phyloP scores from a whole-genome alignment of 1,140 invertebrate species.

The Lordiphosa mommai region DNA sequence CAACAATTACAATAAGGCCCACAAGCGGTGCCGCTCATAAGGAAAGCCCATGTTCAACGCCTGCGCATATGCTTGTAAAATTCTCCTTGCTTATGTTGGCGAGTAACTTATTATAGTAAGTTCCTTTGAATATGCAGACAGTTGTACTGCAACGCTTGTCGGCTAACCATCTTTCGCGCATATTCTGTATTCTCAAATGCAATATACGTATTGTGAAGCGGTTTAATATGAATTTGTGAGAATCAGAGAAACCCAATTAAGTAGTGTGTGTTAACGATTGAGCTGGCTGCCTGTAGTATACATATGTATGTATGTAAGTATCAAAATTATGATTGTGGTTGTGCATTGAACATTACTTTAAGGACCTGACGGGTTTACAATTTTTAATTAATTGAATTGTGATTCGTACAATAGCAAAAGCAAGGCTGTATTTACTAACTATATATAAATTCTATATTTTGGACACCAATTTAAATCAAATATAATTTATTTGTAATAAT shows the following conservation, averaged over 20 bases:
- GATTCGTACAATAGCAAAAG: too few species aligned
- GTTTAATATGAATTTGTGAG: conserved; percentile 27
- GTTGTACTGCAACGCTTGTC: conserved; percentile 24
- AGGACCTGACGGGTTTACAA: too few species aligned
- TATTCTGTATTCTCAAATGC: not conserved
- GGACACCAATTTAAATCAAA: too few species aligned
- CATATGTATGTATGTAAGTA: not conserved
- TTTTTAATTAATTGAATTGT: too few species aligned
- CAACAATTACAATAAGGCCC: conserved; percentile 8
- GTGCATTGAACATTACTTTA: not conserved
- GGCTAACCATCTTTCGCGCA: conserved; percentile 15
- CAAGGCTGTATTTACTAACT: too few species aligned
- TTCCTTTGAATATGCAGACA: conserved; percentile 9
- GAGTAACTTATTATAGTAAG: conserved; percentile 5
- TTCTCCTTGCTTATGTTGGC: not conserved
- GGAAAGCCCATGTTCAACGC: conserved; percentile 14
- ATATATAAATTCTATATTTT: too few species aligned
- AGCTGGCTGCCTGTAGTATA: not conserved
- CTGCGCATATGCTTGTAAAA: conserved; percentile 18
- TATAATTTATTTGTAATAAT: too few species aligned
- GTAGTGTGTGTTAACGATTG: conserved; percentile 10
- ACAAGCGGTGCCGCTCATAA: not conserved
- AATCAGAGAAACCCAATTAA: conserved; percentile 11
- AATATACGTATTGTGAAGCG: not conserved
- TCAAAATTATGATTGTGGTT: conserved; percentile 4